Conservation (phyloP, 1,140 invertebrate genomes). For the Drosophila insularis region DNA sequence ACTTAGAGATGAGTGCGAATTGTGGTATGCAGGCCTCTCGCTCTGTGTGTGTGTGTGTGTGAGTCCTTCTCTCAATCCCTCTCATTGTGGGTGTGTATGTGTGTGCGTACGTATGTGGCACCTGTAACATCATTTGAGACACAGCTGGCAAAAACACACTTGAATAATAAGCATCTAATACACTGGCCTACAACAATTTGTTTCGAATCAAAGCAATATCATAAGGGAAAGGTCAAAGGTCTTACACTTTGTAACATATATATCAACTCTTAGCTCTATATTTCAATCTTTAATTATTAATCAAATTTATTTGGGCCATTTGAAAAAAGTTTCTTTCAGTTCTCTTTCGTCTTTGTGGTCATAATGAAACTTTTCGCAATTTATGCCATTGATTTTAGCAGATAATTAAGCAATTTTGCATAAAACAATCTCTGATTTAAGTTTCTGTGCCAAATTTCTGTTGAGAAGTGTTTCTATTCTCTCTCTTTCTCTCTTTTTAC, state of each 20-base stretch:
- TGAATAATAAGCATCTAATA: constrained; percentile 73
- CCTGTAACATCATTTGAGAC: constrained; percentile 57
- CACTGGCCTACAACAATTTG: constrained; percentile 1
- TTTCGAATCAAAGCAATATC: too few relatives aligned
- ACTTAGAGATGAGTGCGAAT: constrained; percentile 35
- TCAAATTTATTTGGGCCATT: too few relatives aligned
- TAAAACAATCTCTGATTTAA: too few relatives aligned
- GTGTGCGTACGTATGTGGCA: constrained; percentile 43
- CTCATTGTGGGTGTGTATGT: not conserved
- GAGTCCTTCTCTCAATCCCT: not conserved
- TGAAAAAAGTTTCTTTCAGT: too few relatives aligned
- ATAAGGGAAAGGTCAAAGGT: too few relatives aligned
- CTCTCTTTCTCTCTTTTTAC: not conserved
- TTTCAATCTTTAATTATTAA: too few relatives aligned
- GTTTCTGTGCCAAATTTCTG: not conserved
- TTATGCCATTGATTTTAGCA: too few relatives aligned
- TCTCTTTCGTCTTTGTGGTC: too few relatives aligned
- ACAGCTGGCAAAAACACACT: constrained; percentile 55
- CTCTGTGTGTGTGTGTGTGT: not conserved
- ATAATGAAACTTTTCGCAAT: too few relatives aligned
- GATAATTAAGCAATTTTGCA: too few relatives aligned
- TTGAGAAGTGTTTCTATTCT: not conserved
- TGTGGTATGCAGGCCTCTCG: not conserved
- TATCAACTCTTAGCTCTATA: too few relatives aligned
- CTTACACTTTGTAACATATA: too few relatives aligned